These are phyloP conservation scores for Polypterus bichir DNA, from an alignment of 2,113 vertebrate species.

Conservation along the genomic window DNA sequence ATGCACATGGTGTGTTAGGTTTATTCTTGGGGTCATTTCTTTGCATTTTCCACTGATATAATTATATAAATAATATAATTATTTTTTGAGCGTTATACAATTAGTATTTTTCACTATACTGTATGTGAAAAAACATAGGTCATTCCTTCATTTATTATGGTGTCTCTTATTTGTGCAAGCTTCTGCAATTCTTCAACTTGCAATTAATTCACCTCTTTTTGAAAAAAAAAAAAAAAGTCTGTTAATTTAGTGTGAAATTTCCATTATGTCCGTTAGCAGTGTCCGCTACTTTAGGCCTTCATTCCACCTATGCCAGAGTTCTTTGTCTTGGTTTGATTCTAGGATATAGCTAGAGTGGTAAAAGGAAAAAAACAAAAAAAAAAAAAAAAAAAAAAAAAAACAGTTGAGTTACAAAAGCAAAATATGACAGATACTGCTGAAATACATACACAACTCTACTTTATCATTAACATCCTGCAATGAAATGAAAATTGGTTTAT, in stretches of 20 bases:
- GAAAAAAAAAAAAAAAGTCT: background rate
- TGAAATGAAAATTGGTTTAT: background rate
- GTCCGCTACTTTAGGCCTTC: background rate
- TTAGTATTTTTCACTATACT: too few species aligned
- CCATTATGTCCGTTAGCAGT: background rate
- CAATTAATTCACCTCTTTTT: constrained; percentile 11
- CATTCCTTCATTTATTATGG: constrained; percentile 27
- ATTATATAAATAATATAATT: too few species aligned
- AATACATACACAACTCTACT: background rate
- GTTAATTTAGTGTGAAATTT: background rate
- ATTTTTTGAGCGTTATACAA: too few species aligned
- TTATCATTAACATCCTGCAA: background rate
- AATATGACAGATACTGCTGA: background rate
- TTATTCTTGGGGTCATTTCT: too few species aligned
- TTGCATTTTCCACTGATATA: too few species aligned
- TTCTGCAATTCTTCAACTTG: constrained; percentile 8
- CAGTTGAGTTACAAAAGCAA: too few species aligned
- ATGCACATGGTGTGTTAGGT: too few species aligned
- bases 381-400: background rate
- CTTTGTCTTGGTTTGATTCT: constrained; percentile 92
- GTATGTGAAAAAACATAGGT: constrained; percentile 27
- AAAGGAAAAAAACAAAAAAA: constrained; percentile 9
- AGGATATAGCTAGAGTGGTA: constrained; percentile 73
- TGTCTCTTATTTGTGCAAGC: constrained; percentile 18
- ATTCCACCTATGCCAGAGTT: constrained; percentile 66